Evolutionary conservation across 2,797 vertebrate species (phyloP).

Genomic region (Sebastiscus albofasciatus): DNA sequence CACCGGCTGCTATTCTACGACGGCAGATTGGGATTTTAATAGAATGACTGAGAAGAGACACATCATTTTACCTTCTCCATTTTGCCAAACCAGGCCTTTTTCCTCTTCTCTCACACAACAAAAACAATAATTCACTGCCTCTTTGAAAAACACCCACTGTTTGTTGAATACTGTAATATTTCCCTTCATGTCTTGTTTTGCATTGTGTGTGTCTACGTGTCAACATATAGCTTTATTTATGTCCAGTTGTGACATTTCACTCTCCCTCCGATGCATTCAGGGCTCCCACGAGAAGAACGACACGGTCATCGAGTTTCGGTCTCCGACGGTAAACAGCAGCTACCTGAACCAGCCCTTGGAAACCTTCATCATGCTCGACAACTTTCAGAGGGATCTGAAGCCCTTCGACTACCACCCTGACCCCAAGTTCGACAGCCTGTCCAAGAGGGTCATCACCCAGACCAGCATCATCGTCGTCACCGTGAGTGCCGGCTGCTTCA

Average conservation of each 20-base stretch:
- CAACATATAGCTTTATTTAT: neutral
- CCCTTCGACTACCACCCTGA: constrained; percentile 89
- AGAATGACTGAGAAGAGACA: constrained; percentile 35
- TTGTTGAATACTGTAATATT: neutral
- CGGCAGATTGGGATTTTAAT: constrained; percentile 44
- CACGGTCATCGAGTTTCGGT: constrained; percentile 87
- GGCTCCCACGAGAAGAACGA: constrained; percentile 81
- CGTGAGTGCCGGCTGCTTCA: constrained; percentile 61
- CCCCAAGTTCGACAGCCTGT: constrained; percentile 88
- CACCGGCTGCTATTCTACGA: constrained; percentile 18
- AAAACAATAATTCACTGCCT: constrained; percentile 11
- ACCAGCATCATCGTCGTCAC: constrained; percentile 83
- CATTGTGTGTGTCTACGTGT: neutral
- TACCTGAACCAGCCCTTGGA: constrained; percentile 82
- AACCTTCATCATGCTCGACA: constrained; percentile 88
- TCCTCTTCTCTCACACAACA: neutral
- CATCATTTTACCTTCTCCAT: constrained; percentile 32
- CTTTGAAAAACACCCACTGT: constrained; percentile 5
- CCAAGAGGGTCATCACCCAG: constrained; percentile 87
- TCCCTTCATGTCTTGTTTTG: neutral
- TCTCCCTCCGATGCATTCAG: constrained; percentile 63
- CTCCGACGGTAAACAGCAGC: constrained; percentile 82
- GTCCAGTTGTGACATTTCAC: neutral
- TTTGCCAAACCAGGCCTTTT: neutral
- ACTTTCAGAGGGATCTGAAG: constrained; percentile 81